Conservation (phyloP, 2,888 invertebrate species). For the Scaptomyza tumidula region DNA sequence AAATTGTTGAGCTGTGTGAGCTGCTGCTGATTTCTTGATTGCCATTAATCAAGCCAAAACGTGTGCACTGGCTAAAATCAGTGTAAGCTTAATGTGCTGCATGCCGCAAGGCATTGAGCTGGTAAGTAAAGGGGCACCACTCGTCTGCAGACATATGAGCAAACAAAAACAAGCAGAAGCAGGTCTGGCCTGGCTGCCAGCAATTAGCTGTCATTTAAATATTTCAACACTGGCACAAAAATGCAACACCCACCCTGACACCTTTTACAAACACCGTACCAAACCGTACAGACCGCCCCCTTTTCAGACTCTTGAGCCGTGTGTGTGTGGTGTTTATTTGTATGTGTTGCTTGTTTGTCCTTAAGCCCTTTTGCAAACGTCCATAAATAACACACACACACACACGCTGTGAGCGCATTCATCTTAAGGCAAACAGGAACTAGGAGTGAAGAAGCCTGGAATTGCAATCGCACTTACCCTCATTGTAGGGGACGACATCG, state of each 20-base stretch:
- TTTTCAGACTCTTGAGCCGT: constrained; percentile 11
- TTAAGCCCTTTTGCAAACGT: constrained; percentile 36
- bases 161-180: constrained; percentile 54
- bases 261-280: background rate
- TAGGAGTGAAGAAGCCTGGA: background rate
- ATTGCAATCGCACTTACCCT: constrained; percentile 87
- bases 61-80: constrained; percentile 60
- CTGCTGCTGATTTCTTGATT: constrained; percentile 69
- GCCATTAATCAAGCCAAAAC: constrained; percentile 73
- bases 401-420: constrained; percentile 44
- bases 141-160: constrained; percentile 68
- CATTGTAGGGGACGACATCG: constrained; percentile 94
- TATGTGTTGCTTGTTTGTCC: constrained; percentile 49
- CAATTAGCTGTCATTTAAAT: constrained; percentile 80
- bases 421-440: constrained; percentile 54
- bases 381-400: constrained; percentile 62
- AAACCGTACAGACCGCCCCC: background rate
- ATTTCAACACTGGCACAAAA: constrained; percentile 71
- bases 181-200: constrained; percentile 48
- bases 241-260: constrained; percentile 33
- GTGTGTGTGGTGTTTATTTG: constrained; percentile 19
- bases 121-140: constrained; percentile 8
- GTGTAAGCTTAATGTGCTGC: constrained; percentile 29
- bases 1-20: constrained; percentile 69
- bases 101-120: constrained; percentile 6